These are phyloP conservation scores for Paratilapia polleni DNA, from an alignment of 2,113 vertebrate genomes.

Conservation along the genomic window DNA sequence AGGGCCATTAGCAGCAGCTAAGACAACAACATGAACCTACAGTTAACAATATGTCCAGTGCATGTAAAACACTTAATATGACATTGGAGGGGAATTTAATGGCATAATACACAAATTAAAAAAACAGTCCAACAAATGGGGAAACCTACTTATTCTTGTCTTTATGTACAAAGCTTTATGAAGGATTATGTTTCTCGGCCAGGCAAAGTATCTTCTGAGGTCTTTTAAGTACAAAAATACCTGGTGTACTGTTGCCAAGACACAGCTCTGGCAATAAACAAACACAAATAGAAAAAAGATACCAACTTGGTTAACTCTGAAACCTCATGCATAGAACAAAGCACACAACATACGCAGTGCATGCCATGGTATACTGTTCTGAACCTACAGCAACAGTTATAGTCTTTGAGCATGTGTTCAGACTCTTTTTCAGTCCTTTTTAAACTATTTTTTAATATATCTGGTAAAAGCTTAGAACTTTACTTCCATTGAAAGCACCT, in stretches of 20 bases:
- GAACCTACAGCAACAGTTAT: too few species aligned
- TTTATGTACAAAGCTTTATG: not conserved
- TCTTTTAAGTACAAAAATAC: conserved; percentile 3
- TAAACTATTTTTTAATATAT: not conserved
- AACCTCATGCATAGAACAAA: not conserved
- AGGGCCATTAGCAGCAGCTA: not conserved
- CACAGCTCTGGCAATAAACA: not conserved
- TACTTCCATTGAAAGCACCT: not conserved
- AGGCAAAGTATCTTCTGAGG: not conserved
- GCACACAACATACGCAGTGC: not conserved
- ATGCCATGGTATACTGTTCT: not conserved
- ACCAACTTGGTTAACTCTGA: conserved; percentile 4
- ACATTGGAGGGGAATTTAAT: not conserved
- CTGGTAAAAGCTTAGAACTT: not conserved
- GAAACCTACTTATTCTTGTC: not conserved
- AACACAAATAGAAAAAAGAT: conserved; percentile 6
- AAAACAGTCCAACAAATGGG: not conserved
- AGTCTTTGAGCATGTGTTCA: not conserved
- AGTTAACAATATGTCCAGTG: not conserved
- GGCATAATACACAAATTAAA: not conserved
- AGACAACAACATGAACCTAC: not conserved
- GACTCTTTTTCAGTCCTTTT: not conserved
- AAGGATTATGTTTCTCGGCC: not conserved
- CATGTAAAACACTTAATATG: not conserved
- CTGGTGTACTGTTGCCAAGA: conserved; percentile 5